Evolutionary conservation across 1,140 invertebrate species (phyloP).

Genomic region (Cyclina sinensis): DNA sequence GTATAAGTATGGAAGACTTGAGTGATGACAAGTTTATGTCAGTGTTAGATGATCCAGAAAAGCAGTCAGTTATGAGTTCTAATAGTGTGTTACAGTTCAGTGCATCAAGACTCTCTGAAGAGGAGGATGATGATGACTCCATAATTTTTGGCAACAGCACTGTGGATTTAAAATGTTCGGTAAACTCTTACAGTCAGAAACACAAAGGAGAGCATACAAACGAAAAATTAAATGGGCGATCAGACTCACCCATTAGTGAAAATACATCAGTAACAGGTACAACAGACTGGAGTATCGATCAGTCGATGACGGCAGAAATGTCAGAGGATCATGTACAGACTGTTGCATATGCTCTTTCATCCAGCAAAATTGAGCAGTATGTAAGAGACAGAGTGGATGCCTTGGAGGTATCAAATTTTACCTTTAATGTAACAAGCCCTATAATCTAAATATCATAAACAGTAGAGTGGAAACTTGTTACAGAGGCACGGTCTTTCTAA

Average conservation of each 20-base stretch:
- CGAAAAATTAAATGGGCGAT: background rate
- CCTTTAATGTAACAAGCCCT: too few species aligned
- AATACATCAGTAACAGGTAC: constrained; percentile 12
- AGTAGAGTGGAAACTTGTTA: too few species aligned
- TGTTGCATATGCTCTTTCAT: constrained; percentile 43
- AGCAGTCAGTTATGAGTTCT: constrained; percentile 40
- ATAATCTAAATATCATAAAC: too few species aligned
- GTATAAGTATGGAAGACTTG: constrained; percentile 75
- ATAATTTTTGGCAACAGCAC: constrained; percentile 58
- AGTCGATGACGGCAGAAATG: constrained; percentile 51
- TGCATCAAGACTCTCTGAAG: background rate
- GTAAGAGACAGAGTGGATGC: constrained; percentile 7
- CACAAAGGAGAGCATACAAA: background rate
- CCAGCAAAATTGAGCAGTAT: constrained; percentile 32
- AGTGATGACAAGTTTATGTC: constrained; percentile 67
- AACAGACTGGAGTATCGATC: constrained; percentile 37
- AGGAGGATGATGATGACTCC: constrained; percentile 53
- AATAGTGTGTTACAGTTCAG: background rate
- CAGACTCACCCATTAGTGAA: background rate
- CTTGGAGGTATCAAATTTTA: constrained; percentile 33
- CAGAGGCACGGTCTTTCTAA: too few species aligned
- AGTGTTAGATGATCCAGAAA: constrained; percentile 47
- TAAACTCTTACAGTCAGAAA: background rate
- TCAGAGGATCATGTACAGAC: constrained; percentile 60
- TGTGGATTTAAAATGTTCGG: constrained; percentile 21